Base-by-base conservation (phyloP, 2,113 vertebrate genomes). In the Galeopterus variegatus region DNA sequence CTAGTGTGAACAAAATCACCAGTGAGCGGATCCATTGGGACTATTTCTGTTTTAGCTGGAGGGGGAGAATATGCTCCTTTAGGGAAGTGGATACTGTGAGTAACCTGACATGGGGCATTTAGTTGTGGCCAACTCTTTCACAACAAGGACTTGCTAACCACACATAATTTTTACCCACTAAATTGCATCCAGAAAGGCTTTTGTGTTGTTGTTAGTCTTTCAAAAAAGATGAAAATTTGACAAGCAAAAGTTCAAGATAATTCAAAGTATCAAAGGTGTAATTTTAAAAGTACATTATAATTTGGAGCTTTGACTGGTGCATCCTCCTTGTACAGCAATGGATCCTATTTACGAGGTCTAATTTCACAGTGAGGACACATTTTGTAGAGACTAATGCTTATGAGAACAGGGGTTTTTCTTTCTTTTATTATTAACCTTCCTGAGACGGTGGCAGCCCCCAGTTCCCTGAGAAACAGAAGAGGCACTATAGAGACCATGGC, bases 201-300 rank as follows among this genome's bases (percentile, higher is more conserved):
- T 79, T 86, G 81, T 48, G 4, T 41, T 41, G 41, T 41, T 41
- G 41, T 41, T 41, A 45, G 28, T 33, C 76, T 90, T 93, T 62
- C 87, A 76, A 73, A 97, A 89, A 73, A 80, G 18, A 58, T 3
- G 56, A 94, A 79, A 72, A 58, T 18, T 14, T 41, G 9, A 23
- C 89, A 69, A 79, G 50, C 15, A 33, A 73, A 96, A 94, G 58
- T 70, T 83, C 28, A 94, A 36, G 52, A 23, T 83, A 75, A 64
- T 69, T 64, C 56, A 56, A 94, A 75, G 21, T 26, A 70, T 14
- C 14, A 36, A 86, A 64, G 86, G 26, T 52, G 1, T 67, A 26
- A 60, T 75, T 93, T 75, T 18, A 15, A 86, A 83, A 91, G n/a
- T 21, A 33, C 36, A n/a, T 64, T 19, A 33, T 15, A 26, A 48